phyloP scores from a whole-genome alignment of 2,888 invertebrate genomes.

The Cylloceria caligata region DNA sequence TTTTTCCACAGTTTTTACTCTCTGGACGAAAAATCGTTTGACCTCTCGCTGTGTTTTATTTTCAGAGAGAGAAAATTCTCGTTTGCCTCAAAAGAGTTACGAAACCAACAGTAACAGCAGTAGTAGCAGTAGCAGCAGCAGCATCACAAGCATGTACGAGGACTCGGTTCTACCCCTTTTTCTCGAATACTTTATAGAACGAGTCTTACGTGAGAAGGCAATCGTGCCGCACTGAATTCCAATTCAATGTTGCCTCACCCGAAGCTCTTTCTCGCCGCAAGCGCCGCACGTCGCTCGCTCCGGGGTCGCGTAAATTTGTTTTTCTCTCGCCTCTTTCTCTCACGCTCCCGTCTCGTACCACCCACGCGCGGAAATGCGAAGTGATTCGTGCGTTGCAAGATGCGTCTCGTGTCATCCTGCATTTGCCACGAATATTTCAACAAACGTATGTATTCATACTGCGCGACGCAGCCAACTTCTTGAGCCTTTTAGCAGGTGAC shows the following conservation, averaged over 20 bases:
- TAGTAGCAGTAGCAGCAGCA: not conserved
- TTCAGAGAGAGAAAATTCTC: not conserved
- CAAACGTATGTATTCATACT: not conserved
- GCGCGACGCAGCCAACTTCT: constrained; percentile 1
- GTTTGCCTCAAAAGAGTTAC: constrained; percentile 34
- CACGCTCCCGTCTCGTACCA: not conserved
- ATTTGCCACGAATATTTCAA: constrained; percentile 31
- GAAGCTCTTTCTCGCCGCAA: constrained; percentile 26
- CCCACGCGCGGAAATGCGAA: not conserved
- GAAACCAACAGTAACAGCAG: constrained; percentile 25
- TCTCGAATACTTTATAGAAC: constrained; percentile 51
- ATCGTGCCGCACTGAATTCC: constrained; percentile 65
- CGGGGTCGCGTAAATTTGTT: constrained; percentile 49
- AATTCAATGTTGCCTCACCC: constrained; percentile 68
- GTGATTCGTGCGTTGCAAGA: constrained; percentile 24
- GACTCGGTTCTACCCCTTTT: no score
- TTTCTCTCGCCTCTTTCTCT: constrained; percentile 22
- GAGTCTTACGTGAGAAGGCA: constrained; percentile 63
- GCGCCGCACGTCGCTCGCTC: constrained; percentile 13
- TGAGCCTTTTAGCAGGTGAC: constrained; percentile 30
- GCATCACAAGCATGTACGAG: not conserved
- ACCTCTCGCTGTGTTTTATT: constrained; percentile 6
- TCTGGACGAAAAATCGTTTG: constrained; percentile 15
- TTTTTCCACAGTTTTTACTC: not conserved
- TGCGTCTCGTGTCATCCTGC: not conserved